Base-by-base conservation (phyloP, 2,888 invertebrate genomes). In the Cerastoderma edule region DNA sequence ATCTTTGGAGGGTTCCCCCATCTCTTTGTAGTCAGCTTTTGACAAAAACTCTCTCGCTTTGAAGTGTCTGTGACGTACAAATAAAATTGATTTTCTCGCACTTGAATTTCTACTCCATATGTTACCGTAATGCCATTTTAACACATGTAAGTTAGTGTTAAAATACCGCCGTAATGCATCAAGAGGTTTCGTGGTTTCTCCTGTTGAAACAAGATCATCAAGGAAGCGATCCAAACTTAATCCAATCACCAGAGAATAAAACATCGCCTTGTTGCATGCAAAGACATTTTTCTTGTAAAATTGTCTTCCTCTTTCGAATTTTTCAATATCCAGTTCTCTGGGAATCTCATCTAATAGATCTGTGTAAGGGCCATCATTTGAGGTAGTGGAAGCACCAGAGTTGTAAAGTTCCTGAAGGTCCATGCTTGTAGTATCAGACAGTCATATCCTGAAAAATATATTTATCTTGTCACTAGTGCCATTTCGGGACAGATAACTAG, bases 91-190 rank as follows among this genome's bases (percentile, higher is more conserved):
- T 39, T 91, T 91, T 75, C 93, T 89, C 0, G 93, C 94, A 1
- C 82, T 75, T 13, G 93, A 93, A 0, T 91, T 91, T 0, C 95
- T 95, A 16, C 94, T 90, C 93, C 93, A 94, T 39, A 96, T 94
- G 67, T 96, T 95, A 35, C 95, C 93, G 73, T 95, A 94, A 91
- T 97, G 97, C 98, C 98, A 98, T 3, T 95, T 92, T 22, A 95
- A 92, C 73, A 96, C 95, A 89, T 97, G 97, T 3, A 95, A 94
- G 53, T 96, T 93, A 0, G 98, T 98, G 6, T 95, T 95, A 10
- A 96, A 92, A 91, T 98, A 98, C 85, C 98, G 94, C 77, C 94
- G 95, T 92, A 96, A 96, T 0, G 97, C 95, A 0, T 95, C 94
- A 63, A 94, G 92, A 0, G 94, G 92, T 1, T 95, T 95, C 66